Evolutionary conservation across 2,113 vertebrate genomes (phyloP).

Genomic region (Neofelis nebulosa): DNA sequence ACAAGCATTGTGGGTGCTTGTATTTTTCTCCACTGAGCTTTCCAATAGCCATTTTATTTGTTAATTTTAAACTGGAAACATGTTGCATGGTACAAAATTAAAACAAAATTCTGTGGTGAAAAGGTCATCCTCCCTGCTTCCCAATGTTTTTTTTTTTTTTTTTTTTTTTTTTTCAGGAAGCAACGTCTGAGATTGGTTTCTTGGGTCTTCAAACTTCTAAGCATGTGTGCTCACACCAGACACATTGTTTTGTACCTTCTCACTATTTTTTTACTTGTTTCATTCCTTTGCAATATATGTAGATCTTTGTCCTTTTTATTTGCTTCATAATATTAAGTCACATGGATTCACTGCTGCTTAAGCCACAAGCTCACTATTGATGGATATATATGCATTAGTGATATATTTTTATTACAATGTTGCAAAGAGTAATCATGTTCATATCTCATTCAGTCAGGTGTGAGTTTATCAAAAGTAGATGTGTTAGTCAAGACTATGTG

Average conservation of each 20-base stretch:
- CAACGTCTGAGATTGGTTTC: background rate
- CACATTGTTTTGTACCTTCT: background rate
- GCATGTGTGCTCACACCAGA: background rate
- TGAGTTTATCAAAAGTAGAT: background rate
- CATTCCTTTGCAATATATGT: background rate
- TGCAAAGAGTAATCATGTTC: background rate
- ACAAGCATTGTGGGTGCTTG: background rate
- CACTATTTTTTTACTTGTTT: background rate
- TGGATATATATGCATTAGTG: background rate
- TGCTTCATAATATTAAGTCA: background rate
- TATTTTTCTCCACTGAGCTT: background rate
- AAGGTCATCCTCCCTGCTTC: background rate
- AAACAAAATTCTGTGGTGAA: background rate
- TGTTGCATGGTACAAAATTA: background rate
- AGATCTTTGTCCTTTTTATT: background rate
- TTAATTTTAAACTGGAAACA: background rate
- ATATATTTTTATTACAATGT: background rate
- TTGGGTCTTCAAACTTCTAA: background rate
- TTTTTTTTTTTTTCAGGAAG: no score
- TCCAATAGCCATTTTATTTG: background rate
- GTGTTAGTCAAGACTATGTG: background rate
- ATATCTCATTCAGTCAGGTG: background rate
- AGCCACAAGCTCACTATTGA: background rate
- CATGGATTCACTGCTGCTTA: background rate
- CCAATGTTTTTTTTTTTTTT: background rate